Evolutionary conservation across 1,140 invertebrate genomes (phyloP), one percentile per base, ranked within the genome.

Genomic region (Dufourea novaeangliae): DNA sequence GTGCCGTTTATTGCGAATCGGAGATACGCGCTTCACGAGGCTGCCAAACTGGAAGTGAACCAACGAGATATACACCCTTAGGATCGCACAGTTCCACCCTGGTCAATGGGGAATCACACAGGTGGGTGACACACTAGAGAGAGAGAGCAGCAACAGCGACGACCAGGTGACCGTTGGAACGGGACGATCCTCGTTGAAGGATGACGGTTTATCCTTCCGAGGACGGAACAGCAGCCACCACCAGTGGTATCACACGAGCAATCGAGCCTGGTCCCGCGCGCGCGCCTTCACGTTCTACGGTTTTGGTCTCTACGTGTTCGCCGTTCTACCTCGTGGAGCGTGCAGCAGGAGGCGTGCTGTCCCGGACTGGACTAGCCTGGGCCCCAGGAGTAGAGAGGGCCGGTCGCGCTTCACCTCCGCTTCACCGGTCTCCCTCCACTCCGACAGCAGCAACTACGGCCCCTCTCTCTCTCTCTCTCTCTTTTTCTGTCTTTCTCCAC

Each of bases 291-390:
- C 83, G 83, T 81, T 57, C 68, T 73, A 80, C 76, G n/a, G 83
- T 84, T 72, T 70, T 76, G 81, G 82, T 83, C 59, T 84, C 83
- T 86, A 77, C 75, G 82, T n/a, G n/a, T 75, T 84, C 74, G 68
- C 84, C 86, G 86, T 87, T 86, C 82, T 86, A 91, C 88, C 87
- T 91, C 87, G 87, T 92, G 90, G 88, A 92, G 90, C 91, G 90
- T 91, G 90, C 90, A 92, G 90, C 91, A 92, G 90, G 90, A 92
- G 91, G 91, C 91, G 91, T 92, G 91, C 91, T 92, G 90, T 92
- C 90, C 90, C 89, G 87, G 89, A 92, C 91, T 92, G 91, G 90
- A 92, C 90, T 91, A 91, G 88, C 86, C 87, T 84, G 88, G 88
- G 89, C 88, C 90, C 87, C 88, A 85, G 84, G 85, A 84, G 82